Percentiles rank a stretch among this genome's conserved stretches.
Conservation (phyloP, 2,888 invertebrate species). For the Asteroscopus sphinx region DNA sequence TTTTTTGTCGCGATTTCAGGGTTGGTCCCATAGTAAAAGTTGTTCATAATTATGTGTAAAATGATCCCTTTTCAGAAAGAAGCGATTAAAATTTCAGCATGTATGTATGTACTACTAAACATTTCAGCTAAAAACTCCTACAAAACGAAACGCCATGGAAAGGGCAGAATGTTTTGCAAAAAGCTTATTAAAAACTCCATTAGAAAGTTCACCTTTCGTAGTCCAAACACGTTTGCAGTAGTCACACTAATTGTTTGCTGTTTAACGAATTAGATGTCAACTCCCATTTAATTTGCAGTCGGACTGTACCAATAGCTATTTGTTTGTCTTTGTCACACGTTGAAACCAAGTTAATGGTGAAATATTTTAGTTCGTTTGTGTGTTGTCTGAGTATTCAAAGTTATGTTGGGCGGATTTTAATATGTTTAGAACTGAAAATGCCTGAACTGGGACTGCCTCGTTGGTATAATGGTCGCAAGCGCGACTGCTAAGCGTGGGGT, state of each 20-base stretch:
- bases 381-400: background rate
- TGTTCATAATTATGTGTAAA: no score
- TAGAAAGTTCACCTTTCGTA: conserved; percentile 6
- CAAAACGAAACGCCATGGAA: background rate
- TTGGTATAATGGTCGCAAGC: no score
- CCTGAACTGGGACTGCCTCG: no score
- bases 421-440: no score
- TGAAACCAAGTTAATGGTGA: background rate
- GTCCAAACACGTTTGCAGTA: conserved; percentile 35
- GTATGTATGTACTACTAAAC: no score
- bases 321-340: conserved; percentile 1
- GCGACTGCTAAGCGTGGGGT: no score
- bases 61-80: no score
- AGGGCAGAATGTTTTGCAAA: background rate
- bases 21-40: no score
- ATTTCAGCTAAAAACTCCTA: no score
- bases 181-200: conserved; percentile 21
- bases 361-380: background rate
- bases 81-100: no score
- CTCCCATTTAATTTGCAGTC: conserved; percentile 37
- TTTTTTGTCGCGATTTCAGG: no score
- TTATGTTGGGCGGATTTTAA: no score
- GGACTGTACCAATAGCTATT: background rate
- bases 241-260: conserved; percentile 33
- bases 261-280: conserved; percentile 50